Base-by-base conservation (phyloP, 2,113 vertebrate genomes). In the Pygoscelis adeliae region DNA sequence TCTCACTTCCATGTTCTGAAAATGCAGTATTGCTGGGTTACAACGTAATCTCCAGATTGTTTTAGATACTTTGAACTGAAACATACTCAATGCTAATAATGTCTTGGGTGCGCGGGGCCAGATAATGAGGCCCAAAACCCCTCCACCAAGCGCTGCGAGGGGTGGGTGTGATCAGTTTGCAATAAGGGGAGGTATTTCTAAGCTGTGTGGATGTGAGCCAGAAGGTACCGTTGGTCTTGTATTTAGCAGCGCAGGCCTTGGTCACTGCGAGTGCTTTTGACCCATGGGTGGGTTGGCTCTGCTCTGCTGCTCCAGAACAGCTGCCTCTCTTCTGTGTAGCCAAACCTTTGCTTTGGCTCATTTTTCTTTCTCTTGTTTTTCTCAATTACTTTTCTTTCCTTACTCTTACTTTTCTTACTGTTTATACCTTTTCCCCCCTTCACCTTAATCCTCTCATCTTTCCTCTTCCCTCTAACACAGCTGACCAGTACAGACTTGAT, bases 341-440 rank as follows among this genome's bases (percentile, higher is more conserved):
- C 38, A 69, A 25, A 59, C 13, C 12, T 84, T 84, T 52, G 40
- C 44, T 63, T 83, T 80, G 62, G 19, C 6, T 84, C 2, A 6
- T 52, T 82, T 81, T 82, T 38, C 10, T 86, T 79, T 86, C 42
- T 46, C 5, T 82, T 22, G 1, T 90, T 90, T 90, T 81, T 27
- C 42, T 46, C n/a, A 50, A 9, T 49, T 36, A 32, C 19, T 79
- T 85, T 44, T 49, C 22, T 59, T 65, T 55, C 27, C 26, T 50
- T 50, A 29, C 36, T 76, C 10, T n/a, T 49, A 36, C 29, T 71
- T 83, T 70, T 67, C 30, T 46, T 69, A 55, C 13, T 63, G 20
- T 67, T 83, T 55, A n/a, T 79, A 16, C 38, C 8, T 46, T 52
- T 0, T 0, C 0, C 3, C 7, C 6, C 8, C 10, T 55, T n/a